Conservation (phyloP, 2,113 vertebrate genomes). For the Himantopus leucocephalus region DNA sequence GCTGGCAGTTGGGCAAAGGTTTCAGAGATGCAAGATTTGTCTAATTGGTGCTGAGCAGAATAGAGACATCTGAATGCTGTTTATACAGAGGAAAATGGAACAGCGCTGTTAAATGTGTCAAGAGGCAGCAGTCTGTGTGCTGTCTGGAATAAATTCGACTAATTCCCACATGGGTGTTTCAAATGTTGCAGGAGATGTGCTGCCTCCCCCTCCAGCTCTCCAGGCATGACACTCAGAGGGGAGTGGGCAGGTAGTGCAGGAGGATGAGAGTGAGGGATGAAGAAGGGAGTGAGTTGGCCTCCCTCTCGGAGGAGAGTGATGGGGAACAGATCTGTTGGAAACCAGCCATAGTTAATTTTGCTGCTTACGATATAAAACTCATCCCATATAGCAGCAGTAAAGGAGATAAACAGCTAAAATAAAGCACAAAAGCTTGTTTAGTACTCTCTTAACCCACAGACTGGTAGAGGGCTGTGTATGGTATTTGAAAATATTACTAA, state of each 20-base stretch:
- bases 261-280: not conserved
- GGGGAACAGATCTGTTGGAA: not conserved
- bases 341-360: not conserved
- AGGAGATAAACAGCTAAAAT: not conserved
- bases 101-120: not conserved
- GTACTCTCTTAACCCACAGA: not conserved
- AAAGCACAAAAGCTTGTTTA: not conserved
- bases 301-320: not conserved
- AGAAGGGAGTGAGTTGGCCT: not conserved
- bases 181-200: not conserved
- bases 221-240: rapidly evolving
- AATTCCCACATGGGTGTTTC: not conserved
- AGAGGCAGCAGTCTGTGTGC: not conserved
- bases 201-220: not conserved
- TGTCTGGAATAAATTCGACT: not conserved
- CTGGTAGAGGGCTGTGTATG: not conserved
- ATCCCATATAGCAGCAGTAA: not conserved
- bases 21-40: not conserved
- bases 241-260: not conserved
- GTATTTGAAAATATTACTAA: not conserved
- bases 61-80: not conserved
- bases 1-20: not conserved
- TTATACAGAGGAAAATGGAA: not conserved
- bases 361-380: not conserved
- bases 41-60: not conserved